Percentiles rank a stretch among this genome's conserved stretches.
Evolutionary conservation across 2,113 vertebrate genomes (phyloP).

Genomic region (Rhagologus leucostigma): DNA sequence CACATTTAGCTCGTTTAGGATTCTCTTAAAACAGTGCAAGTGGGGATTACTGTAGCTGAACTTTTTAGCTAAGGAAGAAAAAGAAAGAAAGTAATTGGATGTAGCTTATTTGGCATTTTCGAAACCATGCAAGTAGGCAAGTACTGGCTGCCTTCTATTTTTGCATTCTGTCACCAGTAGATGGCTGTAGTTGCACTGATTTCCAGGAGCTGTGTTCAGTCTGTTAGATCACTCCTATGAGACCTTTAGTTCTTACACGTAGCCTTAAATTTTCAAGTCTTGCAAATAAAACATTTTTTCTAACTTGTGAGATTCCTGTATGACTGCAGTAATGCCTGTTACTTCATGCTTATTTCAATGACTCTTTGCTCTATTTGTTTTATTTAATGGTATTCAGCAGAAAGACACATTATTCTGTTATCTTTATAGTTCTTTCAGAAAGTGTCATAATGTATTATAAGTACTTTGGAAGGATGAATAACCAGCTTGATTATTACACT

Average conservation of each 20-base stretch:
- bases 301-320: not conserved
- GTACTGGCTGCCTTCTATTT: not conserved
- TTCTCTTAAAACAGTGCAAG: not conserved
- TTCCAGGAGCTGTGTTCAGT: not conserved
- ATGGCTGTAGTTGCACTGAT: constrained; percentile 2
- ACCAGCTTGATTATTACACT: not conserved
- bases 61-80: not conserved
- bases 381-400: not conserved
- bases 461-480: not conserved
- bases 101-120: not conserved
- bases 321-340: not conserved
- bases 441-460: not conserved
- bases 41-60: not conserved
- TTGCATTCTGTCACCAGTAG: constrained; percentile 24
- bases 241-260: not conserved
- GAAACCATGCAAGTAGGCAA: not conserved
- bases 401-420: not conserved
- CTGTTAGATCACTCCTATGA: not conserved
- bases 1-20: not conserved
- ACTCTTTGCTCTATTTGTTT: not conserved
- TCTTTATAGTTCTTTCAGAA: not conserved
- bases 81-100: not conserved
- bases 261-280: not conserved
- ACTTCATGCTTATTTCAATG: not conserved
- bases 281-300: not conserved